Evolutionary conservation across 2,113 vertebrate species (phyloP).

Genomic region (Hassar affinis): DNA sequence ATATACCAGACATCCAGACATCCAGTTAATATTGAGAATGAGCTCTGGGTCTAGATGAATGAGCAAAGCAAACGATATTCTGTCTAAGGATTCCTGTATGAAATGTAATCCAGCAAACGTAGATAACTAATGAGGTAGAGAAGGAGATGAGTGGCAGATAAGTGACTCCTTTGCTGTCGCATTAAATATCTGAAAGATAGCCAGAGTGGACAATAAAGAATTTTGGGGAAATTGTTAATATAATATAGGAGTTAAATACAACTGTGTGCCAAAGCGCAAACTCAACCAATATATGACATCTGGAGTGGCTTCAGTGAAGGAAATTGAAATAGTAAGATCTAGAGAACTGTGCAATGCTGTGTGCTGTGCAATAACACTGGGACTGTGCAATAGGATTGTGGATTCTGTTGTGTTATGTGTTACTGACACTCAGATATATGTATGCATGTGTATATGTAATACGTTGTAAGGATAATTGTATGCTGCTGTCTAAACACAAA

Average conservation of each 20-base stretch:
- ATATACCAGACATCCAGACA: too few relatives aligned
- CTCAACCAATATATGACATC: background rate
- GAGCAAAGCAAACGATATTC: constrained; percentile 50
- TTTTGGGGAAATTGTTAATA: background rate
- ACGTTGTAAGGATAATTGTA: background rate
- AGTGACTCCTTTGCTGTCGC: constrained; percentile 24
- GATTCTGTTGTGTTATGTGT: background rate
- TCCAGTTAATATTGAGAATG: constrained; percentile 14
- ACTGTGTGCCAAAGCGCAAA: background rate
- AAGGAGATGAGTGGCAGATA: constrained; percentile 26
- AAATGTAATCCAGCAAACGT: constrained; percentile 32
- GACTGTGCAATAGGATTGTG: background rate
- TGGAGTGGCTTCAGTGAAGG: background rate
- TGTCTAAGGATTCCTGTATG: constrained; percentile 42
- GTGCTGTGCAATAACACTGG: background rate
- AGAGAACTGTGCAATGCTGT: background rate
- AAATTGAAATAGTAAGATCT: background rate
- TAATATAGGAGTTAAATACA: background rate
- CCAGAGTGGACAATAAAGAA: background rate
- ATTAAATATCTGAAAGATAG: constrained; percentile 10
- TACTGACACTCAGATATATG: background rate
- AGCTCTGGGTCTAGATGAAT: constrained; percentile 24
- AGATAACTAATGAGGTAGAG: constrained; percentile 16
- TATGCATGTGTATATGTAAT: background rate
- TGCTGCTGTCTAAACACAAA: background rate